These are phyloP conservation scores for Myotis yumanensis DNA, from an alignment of 2,113 vertebrate species.

Conservation along the genomic window DNA sequence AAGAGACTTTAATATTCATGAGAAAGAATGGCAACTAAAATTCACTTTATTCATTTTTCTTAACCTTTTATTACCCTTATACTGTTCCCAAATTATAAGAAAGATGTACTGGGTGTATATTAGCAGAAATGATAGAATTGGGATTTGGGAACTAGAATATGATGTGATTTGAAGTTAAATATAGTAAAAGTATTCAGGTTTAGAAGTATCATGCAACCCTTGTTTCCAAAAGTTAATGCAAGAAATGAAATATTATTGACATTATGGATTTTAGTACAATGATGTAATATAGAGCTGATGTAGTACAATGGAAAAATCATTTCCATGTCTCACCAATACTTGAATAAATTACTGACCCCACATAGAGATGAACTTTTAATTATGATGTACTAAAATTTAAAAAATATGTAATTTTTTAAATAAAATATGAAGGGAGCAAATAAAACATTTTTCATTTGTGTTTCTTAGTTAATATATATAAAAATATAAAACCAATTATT, in stretches of 20 bases:
- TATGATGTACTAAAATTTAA: constrained; percentile 16
- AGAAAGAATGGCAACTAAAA: background rate
- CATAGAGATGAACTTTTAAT: constrained; percentile 11
- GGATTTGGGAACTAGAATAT: constrained; percentile 16
- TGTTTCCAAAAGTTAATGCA: no score
- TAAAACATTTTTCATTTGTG: constrained; percentile 31
- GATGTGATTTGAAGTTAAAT: constrained; percentile 15
- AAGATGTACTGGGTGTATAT: background rate
- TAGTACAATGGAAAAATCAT: background rate
- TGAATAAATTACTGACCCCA: background rate
- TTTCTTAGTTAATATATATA: background rate
- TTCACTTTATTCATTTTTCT: constrained; percentile 32
- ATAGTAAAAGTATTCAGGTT: background rate
- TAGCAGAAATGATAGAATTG: background rate
- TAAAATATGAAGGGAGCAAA: constrained; percentile 21
- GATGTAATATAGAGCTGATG: background rate
- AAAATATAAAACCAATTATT: constrained; percentile 38
- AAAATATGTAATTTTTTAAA: background rate
- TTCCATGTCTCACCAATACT: background rate
- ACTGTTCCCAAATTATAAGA: background rate
- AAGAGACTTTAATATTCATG: background rate
- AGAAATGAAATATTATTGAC: no score
- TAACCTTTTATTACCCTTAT: background rate
- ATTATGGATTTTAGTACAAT: no score
- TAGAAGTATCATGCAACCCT: no score